Conservation (phyloP, 23 tunicate genomes). For the Styela clava region DNA sequence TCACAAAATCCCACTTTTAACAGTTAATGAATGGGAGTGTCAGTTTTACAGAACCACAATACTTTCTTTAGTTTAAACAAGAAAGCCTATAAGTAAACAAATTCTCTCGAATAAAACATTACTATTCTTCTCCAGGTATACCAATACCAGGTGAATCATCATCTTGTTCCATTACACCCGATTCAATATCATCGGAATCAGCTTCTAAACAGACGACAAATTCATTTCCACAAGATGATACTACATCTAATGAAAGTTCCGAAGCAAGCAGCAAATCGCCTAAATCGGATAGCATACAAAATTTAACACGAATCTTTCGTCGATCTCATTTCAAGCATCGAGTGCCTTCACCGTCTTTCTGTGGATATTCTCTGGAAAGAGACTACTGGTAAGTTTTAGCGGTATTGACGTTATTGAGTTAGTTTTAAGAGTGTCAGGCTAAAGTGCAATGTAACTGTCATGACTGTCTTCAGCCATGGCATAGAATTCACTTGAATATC, state of each 20-base stretch:
- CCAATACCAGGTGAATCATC: not conserved
- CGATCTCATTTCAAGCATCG: conserved; percentile 31
- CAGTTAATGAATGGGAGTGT: no score
- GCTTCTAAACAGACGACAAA: not conserved
- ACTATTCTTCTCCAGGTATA: no score
- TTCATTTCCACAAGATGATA: not conserved
- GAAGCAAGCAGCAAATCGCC: conserved; percentile 43
- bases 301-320: conserved; percentile 52
- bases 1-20: no score
- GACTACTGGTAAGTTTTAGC: conserved; percentile 76
- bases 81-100: no score
- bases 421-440: no score
- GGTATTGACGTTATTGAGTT: no score
- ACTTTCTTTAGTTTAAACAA: no score
- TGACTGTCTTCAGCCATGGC: no score
- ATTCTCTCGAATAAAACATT: no score
- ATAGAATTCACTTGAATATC: no score
- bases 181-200: conserved; percentile 10
- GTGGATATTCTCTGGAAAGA: conserved; percentile 70
- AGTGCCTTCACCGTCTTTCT: conserved; percentile 54
- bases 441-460: no score
- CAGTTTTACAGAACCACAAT: no score
- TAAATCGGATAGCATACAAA: conserved; percentile 15
- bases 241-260: not conserved
- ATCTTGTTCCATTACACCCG: not conserved